These are phyloP conservation scores for Tetropium fuscum DNA, from an alignment of 2,888 invertebrate genomes.

Conservation along the genomic window DNA sequence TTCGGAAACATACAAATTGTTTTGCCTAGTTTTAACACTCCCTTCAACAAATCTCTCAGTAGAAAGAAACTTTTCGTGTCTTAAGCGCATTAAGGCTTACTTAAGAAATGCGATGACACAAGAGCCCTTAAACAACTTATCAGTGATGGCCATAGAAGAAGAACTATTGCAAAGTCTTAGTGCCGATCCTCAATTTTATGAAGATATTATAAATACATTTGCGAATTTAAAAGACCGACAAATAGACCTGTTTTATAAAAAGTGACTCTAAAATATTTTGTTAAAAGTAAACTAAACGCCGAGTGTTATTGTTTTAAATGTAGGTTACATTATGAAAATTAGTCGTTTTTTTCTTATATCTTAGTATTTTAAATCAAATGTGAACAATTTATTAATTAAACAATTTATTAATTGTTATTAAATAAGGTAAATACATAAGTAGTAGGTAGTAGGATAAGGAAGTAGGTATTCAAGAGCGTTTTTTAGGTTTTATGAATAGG, in stretches of 20 bases:
- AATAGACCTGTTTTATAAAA: background rate
- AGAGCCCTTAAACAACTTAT: constrained; percentile 5
- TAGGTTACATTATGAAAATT: no score
- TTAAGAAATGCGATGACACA: constrained; percentile 18
- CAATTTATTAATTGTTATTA: no score
- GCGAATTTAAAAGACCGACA: background rate
- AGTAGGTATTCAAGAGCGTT: constrained; percentile 42
- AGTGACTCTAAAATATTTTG: background rate
- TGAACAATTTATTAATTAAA: no score
- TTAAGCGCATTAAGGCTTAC: constrained; percentile 30
- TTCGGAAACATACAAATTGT: constrained; percentile 28
- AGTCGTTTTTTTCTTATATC: no score
- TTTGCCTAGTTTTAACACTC: constrained; percentile 30
- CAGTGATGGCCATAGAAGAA: background rate
- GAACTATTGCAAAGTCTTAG: background rate
- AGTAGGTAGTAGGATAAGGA: no score
- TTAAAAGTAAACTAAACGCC: no score
- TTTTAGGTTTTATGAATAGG: constrained; percentile 50
- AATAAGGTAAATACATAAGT: no score
- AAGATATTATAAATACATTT: background rate
- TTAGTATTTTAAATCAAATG: no score
- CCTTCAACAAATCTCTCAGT: constrained; percentile 34
- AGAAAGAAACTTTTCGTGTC: constrained; percentile 29
- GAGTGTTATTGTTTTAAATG: no score
- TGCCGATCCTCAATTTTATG: background rate